Evolutionary conservation across 2,113 vertebrate genomes (phyloP), one percentile per base, ranked within the genome.

Genomic region (Aegotheles bennettii): DNA sequence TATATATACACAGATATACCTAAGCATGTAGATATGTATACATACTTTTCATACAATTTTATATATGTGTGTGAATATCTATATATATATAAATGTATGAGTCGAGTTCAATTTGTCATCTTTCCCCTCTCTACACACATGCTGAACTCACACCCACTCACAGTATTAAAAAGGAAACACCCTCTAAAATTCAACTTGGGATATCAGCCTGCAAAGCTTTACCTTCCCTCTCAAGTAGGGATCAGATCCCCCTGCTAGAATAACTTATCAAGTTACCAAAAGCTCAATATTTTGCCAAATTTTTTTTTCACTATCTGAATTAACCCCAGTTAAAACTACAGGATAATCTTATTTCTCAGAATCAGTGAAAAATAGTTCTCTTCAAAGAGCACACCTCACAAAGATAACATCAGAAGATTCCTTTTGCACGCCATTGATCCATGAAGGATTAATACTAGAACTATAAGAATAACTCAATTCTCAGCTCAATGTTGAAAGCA

Each of bases 31-130:
- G 43, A 35, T n/a, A 48, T 2, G 5, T 13, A 61, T 16, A 47
- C 4, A 26, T 13, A 31, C 3, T 47, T 50, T 42, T 35, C 6
- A 59, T 38, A 20, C 12, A 1, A 18, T 45, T 77, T 38, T 60
- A 43, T 53, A 0, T 31, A 6, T 25, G 11, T n/a, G 19, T 23
- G 7, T 10, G 9, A 4, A 10, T 8, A 5, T 18, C 77, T 10
- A 69, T 4, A 48, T 48, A 23, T 10, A 23, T 48, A 7, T 47
- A 47, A 23, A 48, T 43, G 19, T 45, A 45, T 45, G 19, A 18
- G 11, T 45, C n/a, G 10, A 81, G 21, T 60, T 84, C 28, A 45
- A 47, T 43, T 87, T 75, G 38, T 18, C 56, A 73, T 42, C 54
- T 61, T 54, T 78, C 16, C 14, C 33, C 29, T 47, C 25, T 48